phyloP scores from a whole-genome alignment of 2,797 vertebrate genomes.

The Sarcoramphus papa region DNA sequence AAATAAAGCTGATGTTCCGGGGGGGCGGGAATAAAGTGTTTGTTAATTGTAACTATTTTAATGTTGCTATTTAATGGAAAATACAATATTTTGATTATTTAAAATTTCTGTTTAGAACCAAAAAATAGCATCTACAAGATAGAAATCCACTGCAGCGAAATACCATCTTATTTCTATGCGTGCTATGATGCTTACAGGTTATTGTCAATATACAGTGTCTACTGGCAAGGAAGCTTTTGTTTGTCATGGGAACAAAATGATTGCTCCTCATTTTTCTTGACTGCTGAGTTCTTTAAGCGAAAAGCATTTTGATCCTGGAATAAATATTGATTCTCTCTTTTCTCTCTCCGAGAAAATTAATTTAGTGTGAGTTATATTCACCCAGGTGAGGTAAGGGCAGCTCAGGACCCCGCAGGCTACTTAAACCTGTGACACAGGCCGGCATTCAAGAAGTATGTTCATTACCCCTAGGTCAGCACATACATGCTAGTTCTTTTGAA shows the following conservation, averaged over 20 bases:
- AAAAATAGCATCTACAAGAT: not conserved
- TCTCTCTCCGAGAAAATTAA: slow-evolving; percentile 14
- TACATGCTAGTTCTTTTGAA: not conserved
- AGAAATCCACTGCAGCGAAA: slow-evolving; percentile 6
- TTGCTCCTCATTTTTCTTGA: slow-evolving; percentile 14
- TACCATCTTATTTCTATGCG: not conserved
- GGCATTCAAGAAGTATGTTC: not conserved
- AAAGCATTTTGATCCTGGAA: slow-evolving; percentile 24
- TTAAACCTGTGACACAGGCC: not conserved
- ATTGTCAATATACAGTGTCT: slow-evolving; percentile 15
- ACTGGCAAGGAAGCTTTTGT: slow-evolving; percentile 31
- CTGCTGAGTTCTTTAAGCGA: not conserved
- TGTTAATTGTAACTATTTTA: not conserved
- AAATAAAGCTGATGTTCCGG: not conserved
- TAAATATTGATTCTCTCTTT: slow-evolving; percentile 45
- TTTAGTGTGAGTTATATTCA: slow-evolving; percentile 3
- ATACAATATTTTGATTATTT: not conserved
- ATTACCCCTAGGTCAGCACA: not conserved
- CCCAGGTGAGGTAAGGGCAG: not conserved
- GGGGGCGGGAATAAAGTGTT: not conserved
- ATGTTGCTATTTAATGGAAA: not conserved
- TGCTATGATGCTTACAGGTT: not conserved
- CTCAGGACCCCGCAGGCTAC: not conserved
- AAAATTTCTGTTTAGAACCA: not conserved
- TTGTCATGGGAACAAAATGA: slow-evolving; percentile 29